phyloP scores from a whole-genome alignment of 2,888 invertebrate species.

The Erebia palarica region DNA sequence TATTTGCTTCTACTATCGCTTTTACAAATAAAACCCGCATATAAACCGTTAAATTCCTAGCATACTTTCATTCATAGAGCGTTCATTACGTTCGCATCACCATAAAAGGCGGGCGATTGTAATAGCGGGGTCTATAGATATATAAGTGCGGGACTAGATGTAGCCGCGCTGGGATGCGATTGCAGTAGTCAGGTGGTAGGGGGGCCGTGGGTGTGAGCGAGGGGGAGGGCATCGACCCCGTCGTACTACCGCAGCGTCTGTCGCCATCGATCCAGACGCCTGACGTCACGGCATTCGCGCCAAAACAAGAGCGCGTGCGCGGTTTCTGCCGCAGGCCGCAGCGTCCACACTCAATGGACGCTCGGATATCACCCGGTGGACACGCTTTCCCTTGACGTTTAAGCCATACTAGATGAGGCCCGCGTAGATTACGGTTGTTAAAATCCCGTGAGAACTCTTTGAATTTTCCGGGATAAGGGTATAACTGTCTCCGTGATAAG shows the following conservation, averaged over 20 bases:
- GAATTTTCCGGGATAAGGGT: too few relatives aligned
- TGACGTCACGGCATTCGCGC: slow-evolving; percentile 82
- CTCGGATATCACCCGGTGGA: slow-evolving; percentile 71
- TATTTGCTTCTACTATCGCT: slow-evolving; percentile 18
- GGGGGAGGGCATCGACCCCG: slow-evolving; percentile 78
- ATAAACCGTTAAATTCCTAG: slow-evolving; percentile 53
- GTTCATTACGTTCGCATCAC: slow-evolving; percentile 66
- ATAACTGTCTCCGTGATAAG: too few relatives aligned
- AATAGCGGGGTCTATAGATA: slow-evolving; percentile 60
- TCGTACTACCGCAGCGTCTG: slow-evolving; percentile 82
- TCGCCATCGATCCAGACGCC: slow-evolving; percentile 82
- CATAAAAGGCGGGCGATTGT: slow-evolving; percentile 71
- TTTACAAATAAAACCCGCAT: slow-evolving; percentile 49
- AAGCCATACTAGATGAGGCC: neutral
- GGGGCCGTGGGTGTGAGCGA: slow-evolving; percentile 52
- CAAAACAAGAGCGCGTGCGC: slow-evolving; percentile 81
- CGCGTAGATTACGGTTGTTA: too few relatives aligned
- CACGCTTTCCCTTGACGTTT: slow-evolving; percentile 67
- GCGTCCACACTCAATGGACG: slow-evolving; percentile 78
- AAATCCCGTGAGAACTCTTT: too few relatives aligned
- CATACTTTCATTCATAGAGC: slow-evolving; percentile 68
- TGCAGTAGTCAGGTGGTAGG: slow-evolving; percentile 77
- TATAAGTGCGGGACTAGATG: slow-evolving; percentile 62
- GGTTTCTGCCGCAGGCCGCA: slow-evolving; percentile 77
- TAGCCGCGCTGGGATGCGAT: slow-evolving; percentile 70